A percentile compares a stretch with the other conserved stretches of the same genome.
These are phyloP conservation scores for Drosophila tani DNA, from an alignment of 1,140 invertebrate genomes.

Conservation along the genomic window DNA sequence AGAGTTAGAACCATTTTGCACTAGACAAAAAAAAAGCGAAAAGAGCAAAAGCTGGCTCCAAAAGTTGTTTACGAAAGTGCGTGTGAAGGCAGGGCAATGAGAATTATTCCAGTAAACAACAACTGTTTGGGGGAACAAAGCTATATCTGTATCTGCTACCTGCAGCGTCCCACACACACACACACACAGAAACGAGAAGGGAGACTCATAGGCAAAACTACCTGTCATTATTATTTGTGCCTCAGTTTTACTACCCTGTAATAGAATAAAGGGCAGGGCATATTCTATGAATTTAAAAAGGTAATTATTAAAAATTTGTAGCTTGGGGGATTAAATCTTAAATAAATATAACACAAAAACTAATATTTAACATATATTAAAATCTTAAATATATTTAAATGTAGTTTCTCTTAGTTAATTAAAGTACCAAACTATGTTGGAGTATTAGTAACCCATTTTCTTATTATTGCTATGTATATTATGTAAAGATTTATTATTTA, in stretches of 20 bases:
- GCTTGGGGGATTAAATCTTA: no score
- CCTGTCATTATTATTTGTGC: slow-evolving; percentile 77
- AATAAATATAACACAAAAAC: no score
- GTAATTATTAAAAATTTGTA: no score
- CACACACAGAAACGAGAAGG: slow-evolving; percentile 30
- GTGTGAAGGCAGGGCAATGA: slow-evolving; percentile 68
- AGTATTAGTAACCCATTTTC: no score
- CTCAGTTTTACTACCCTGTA: slow-evolving; percentile 43
- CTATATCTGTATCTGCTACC: slow-evolving; percentile 53
- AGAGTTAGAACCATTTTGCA: slow-evolving; percentile 61
- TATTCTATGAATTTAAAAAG: background rate
- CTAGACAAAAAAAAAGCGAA: slow-evolving; percentile 42
- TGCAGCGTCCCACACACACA: slow-evolving; percentile 74
- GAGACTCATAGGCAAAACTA: slow-evolving; percentile 70
- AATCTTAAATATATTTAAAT: no score
- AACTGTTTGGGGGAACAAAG: slow-evolving; percentile 35
- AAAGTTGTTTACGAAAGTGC: slow-evolving; percentile 84
- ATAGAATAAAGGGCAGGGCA: background rate
- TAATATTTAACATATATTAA: no score
- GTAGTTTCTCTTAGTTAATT: no score
- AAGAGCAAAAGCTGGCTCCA: slow-evolving; percentile 42
- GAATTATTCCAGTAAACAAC: slow-evolving; percentile 76
- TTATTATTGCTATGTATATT: no score
- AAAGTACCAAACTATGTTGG: no score
- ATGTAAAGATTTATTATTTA: no score